Conservation (phyloP, 2,113 vertebrate genomes). For the Baryphthengus martii region DNA sequence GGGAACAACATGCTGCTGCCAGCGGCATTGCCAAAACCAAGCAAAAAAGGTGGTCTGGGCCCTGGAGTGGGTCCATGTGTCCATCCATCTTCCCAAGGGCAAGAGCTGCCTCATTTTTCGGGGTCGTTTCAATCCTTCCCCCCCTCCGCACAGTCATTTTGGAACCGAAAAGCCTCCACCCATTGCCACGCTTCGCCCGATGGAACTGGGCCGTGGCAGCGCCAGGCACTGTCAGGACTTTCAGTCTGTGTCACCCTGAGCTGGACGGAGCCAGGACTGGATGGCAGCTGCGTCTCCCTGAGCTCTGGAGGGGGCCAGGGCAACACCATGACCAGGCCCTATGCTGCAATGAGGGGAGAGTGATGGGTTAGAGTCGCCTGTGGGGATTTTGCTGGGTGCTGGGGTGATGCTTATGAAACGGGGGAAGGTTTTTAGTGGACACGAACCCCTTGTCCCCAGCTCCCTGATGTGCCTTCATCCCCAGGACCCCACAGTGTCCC, state of each 20-base stretch:
- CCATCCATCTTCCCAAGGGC: rapidly evolving
- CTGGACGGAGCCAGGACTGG: rapidly evolving
- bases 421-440: rapidly evolving
- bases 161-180: conserved; percentile 8
- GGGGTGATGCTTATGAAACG: not conserved
- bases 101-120: rapidly evolving
- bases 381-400: not conserved
- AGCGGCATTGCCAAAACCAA: rapidly evolving
- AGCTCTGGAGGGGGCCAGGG: not conserved
- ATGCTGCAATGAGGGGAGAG: rapidly evolving
- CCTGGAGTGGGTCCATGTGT: rapidly evolving
- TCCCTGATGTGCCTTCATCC: rapidly evolving
- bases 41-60: rapidly evolving
- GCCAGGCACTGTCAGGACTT: not conserved
- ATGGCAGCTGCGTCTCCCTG: rapidly evolving
- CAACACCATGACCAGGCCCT: rapidly evolving
- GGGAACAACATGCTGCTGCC: rapidly evolving
- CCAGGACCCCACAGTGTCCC: rapidly evolving
- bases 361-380: rapidly evolving
- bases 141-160: conserved; percentile 5
- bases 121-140: not conserved
- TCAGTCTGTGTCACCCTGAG: not conserved
- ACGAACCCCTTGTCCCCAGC: not conserved
- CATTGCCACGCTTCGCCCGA: rapidly evolving
- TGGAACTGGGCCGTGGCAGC: rapidly evolving